Percentiles rank a stretch among this genome's conserved stretches.
These are phyloP conservation scores for Colostygia pectinataria DNA, from an alignment of 2,888 invertebrate species.

Conservation along the genomic window DNA sequence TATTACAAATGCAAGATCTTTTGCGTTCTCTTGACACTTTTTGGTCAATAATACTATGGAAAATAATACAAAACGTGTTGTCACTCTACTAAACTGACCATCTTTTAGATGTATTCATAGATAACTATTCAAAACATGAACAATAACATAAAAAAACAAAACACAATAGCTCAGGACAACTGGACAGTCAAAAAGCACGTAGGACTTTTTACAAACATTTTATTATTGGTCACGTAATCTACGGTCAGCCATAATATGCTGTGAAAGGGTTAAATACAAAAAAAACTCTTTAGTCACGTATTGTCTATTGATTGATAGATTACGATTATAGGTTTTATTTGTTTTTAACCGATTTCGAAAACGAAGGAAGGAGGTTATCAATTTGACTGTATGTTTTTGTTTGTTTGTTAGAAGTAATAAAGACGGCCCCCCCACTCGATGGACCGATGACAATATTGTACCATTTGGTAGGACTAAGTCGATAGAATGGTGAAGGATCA, in stretches of 20 bases:
- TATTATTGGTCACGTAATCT: slow-evolving; percentile 51
- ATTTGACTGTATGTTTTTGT: background rate
- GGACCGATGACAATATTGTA: no score
- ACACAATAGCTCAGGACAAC: slow-evolving; percentile 46
- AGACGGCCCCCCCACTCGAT: no score
- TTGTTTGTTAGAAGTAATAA: background rate
- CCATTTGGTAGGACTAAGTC: no score
- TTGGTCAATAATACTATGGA: no score
- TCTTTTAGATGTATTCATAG: slow-evolving; percentile 45
- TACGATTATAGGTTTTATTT: slow-evolving; percentile 30
- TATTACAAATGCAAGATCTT: no score
- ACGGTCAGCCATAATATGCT: slow-evolving; percentile 57
- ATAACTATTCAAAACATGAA: slow-evolving; percentile 52
- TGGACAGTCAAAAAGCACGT: slow-evolving; percentile 52
- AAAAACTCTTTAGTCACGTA: slow-evolving; percentile 46
- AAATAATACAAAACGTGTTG: slow-evolving; percentile 17
- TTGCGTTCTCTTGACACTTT: no score
- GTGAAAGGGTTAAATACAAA: slow-evolving; percentile 50
- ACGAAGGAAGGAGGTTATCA: no score
- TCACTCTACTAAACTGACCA: slow-evolving; percentile 54
- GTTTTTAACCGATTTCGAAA: no score
- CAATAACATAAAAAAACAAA: slow-evolving; percentile 52
- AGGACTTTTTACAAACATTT: slow-evolving; percentile 30
- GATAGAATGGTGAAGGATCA: no score
- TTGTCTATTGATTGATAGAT: slow-evolving; percentile 57